Evolutionary conservation across 2,797 vertebrate species (phyloP), one percentile per base, ranked within the genome.

Genomic region (Schizopygopsis malacanthus): DNA sequence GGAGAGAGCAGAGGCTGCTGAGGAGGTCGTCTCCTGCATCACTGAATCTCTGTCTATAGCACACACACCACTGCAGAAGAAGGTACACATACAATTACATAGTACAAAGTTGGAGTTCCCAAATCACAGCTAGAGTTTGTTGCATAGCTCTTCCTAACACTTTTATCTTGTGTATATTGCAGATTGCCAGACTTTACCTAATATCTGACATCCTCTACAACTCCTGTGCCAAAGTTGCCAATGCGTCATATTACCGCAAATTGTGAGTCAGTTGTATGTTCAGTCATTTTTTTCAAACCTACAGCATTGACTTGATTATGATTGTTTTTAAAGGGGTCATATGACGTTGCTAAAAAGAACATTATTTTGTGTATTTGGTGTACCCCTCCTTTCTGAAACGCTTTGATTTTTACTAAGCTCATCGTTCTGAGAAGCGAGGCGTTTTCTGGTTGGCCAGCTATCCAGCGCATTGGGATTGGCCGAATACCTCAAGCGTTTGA

Each of bases 221-320:
- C 90, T 96, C 95, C 0, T 95, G 95, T 90, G 96, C 96, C 91
- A 96, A 96, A 95, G 96, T 96, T 45, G 92, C 95, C 7, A 94
- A 95, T 76, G 96, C 96, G 4, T 96, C 96, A 2, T 96, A 96
- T 92, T 96, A 96, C 89, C 93, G 96, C 47, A 96, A 96, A 96
- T 96, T 94, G 96, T 96, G 93, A 95, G 95, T 47, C 33, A 11
- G 15, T 22, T 59, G 6, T 81, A 61, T 79, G 25, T 79, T 6
- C 25, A 33, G 20, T 59, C 10, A 59, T 59, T 59, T 56, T 3
- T 56, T 56, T 56, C 18, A 8, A 22, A 47, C n/a, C 6, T 47
- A 16, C n/a, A 28, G 7, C 71, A 73, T 47, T 73, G 11, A 39
- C 28, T 3, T 11, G 11, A 54, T 3, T 3, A 20, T 52, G 15